phyloP scores from a whole-genome alignment of 23 tunicate species.

The Trididemnum clinides region DNA sequence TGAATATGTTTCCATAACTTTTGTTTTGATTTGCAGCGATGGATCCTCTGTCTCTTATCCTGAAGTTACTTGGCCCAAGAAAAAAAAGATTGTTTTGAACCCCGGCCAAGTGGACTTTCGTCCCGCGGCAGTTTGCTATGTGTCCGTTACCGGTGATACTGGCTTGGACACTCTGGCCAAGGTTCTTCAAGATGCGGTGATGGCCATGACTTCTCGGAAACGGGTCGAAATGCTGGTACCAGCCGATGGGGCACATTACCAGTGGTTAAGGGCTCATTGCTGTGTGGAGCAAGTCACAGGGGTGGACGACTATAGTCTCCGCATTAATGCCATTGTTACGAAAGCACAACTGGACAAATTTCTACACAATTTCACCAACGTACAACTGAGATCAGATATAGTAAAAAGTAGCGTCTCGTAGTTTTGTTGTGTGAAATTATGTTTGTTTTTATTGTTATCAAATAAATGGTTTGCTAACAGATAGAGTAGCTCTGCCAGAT shows the following conservation, averaged over 20 bases:
- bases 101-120: constrained; percentile 10
- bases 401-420: no score
- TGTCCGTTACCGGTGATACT: constrained; percentile 40
- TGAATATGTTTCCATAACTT: no score
- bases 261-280: constrained; percentile 53
- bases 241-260: constrained; percentile 48
- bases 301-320: constrained; percentile 43
- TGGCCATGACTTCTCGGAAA: constrained; percentile 49
- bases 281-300: constrained; percentile 28
- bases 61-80: constrained; percentile 6
- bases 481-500: no score
- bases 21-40: background rate
- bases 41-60: background rate
- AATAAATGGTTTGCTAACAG: no score
- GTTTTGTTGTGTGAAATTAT: no score
- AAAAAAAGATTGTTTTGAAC: background rate
- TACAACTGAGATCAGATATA: no score
- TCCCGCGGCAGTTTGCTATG: constrained; percentile 53
- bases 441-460: no score
- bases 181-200: constrained; percentile 44
- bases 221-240: constrained; percentile 45
- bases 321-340: constrained; percentile 12
- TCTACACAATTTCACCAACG: background rate
- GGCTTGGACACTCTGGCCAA: constrained; percentile 41
- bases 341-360: constrained; percentile 42